Evolutionary conservation across 2,888 invertebrate genomes (phyloP).

Genomic region (Lymantria dispar): DNA sequence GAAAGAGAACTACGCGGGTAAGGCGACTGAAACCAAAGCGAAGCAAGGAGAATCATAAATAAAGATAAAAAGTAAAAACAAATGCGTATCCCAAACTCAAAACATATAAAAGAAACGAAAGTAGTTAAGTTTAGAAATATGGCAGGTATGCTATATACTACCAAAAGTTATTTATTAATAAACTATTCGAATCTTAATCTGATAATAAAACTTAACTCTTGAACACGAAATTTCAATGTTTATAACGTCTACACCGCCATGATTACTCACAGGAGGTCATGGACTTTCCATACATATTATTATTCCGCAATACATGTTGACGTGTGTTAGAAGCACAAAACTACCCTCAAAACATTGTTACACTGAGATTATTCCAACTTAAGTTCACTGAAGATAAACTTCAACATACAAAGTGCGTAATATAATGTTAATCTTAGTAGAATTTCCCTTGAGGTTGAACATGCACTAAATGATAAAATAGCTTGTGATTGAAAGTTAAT

Average conservation of each 20-base stretch:
- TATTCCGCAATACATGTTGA: background rate
- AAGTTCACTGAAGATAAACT: slow-evolving; percentile 8
- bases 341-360: slow-evolving; percentile 1
- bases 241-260: background rate
- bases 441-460: too few species aligned
- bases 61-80: too few species aligned
- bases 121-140: background rate
- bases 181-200: background rate
- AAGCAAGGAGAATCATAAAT: too few species aligned
- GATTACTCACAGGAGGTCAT: background rate
- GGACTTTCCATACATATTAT: background rate
- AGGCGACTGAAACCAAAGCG: too few species aligned
- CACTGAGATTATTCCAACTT: background rate
- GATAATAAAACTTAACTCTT: background rate
- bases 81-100: too few species aligned
- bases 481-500: too few species aligned
- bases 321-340: background rate
- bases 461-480: too few species aligned
- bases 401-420: background rate
- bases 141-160: background rate
- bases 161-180: background rate
- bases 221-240: background rate
- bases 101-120: too few species aligned
- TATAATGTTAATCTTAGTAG: background rate
- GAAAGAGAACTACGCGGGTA: too few species aligned